Conservation (phyloP, 2,797 vertebrate genomes). For the Trachurus trachurus region DNA sequence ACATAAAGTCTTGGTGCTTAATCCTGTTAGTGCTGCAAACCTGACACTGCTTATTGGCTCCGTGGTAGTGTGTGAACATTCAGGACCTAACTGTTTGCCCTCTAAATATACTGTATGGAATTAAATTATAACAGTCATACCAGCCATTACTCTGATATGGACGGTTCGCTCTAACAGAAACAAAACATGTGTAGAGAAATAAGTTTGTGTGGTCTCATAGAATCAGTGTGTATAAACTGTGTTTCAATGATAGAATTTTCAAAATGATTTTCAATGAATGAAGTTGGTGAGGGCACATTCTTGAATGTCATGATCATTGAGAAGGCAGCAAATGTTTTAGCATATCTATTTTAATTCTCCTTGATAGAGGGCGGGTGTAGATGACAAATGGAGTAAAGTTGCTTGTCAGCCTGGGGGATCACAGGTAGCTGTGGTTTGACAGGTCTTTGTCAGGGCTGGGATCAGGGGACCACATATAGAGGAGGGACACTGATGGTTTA, state of each 20-base stretch:
- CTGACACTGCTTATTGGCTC: conserved; percentile 83
- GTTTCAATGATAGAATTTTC: conserved; percentile 7
- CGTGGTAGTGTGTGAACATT: conserved; percentile 81
- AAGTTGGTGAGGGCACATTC: conserved; percentile 30
- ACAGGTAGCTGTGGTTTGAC: conserved; percentile 75
- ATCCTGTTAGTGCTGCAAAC: conserved; percentile 86
- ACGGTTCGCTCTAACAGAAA: conserved; percentile 38
- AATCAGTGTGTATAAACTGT: background rate
- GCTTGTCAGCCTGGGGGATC: conserved; percentile 78
- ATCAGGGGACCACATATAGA: conserved; percentile 69
- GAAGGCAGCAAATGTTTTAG: conserved; percentile 53
- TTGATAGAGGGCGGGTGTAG: conserved; percentile 75
- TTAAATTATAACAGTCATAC: conserved; percentile 75
- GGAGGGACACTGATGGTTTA: conserved; percentile 63
- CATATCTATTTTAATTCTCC: conserved; percentile 79
- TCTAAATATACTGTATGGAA: conserved; percentile 79
- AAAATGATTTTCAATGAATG: conserved; percentile 9
- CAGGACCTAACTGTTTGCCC: conserved; percentile 78
- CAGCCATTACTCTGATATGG: conserved; percentile 43
- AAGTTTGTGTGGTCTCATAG: conserved; percentile 9
- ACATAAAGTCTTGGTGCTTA: conserved; percentile 87
- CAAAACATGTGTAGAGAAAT: conserved; percentile 37
- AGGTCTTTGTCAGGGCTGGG: conserved; percentile 79
- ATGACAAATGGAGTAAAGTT: conserved; percentile 74
- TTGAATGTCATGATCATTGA: conserved; percentile 58